Base-by-base conservation (phyloP, 2,113 vertebrate species). In the Pungitius pungitius region DNA sequence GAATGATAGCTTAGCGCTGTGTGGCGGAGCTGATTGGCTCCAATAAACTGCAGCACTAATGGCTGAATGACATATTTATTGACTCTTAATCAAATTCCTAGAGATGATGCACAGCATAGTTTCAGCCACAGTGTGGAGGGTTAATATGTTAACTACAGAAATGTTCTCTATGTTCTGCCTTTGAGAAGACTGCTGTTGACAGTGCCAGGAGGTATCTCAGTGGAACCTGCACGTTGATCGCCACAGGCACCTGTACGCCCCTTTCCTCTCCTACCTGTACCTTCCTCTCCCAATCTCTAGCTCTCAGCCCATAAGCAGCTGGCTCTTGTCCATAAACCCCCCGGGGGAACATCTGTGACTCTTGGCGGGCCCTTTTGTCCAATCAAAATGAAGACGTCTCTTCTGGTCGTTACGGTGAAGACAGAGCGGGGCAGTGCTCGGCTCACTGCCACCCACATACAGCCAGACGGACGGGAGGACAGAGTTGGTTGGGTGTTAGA, bases 361-460 rank as follows among this genome's bases (percentile, higher is more conserved):
- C 73, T 42, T 59, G 30, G 64, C 15, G n/a, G 60, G 70, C 20
- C 49, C 66, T 74, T 84, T 86, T 88, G 85, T 88, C 59, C 81
- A 78, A 71, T 88, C 87, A 78, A 22, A 77, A 88, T 89, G 83
- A 90, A 91, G 88, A 91, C 75, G 74, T 89, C 59, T 83, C 63
- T 0, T 20, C 73, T 47, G 26, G 85, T 90, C 81, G 75, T 72
- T 80, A 87, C 78, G 74, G 82, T 72, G 69, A 85, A 59, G 42
- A 63, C 67, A 54, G 74, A 75, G 70, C 20, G 40, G 47, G 54
- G 30, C 26, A 40, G 74, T 64, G 74, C 71, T 80, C 82, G 80
- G 85, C 78, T 59, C 73, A 12, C 61, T 66, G 88, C 85, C 79
- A 77, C 37, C 55, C 67, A 57, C 64, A 77, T 76, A 61, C 59